Evolutionary conservation across 2,113 vertebrate genomes (phyloP).

Genomic region (Calypte anna): DNA sequence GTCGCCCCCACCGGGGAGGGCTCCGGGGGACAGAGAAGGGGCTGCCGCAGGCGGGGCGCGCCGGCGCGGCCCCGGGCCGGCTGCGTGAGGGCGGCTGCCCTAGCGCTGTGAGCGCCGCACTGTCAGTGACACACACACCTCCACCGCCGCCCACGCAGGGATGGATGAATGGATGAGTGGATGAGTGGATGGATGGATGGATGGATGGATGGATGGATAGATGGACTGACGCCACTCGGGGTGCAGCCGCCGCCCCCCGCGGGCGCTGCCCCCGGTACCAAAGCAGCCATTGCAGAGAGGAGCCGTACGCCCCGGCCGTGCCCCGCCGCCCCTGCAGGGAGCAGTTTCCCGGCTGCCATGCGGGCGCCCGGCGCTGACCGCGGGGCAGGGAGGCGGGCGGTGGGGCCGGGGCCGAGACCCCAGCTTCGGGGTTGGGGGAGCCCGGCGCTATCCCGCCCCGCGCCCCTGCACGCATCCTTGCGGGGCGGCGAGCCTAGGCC

Average conservation of each 20-base stretch:
- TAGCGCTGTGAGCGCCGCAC: neutral
- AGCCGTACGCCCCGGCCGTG: neutral
- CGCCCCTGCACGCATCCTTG: neutral
- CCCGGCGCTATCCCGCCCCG: neutral
- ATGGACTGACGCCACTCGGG: neutral
- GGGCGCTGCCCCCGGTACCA: neutral
- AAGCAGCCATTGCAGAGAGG: neutral
- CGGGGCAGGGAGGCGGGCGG: neutral
- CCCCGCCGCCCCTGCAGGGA: neutral
- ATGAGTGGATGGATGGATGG: neutral
- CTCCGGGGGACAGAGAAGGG: neutral
- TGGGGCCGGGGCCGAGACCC: neutral
- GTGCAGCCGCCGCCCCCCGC: neutral
- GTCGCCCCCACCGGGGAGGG: neutral
- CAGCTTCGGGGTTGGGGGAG: neutral
- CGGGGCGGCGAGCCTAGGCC: neutral
- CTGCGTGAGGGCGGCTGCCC: neutral
- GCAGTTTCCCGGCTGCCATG: neutral
- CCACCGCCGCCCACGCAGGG: neutral
- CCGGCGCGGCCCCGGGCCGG: neutral
- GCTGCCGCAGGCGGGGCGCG: neutral
- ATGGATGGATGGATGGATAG: too few relatives aligned
- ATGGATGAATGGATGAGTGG: neutral
- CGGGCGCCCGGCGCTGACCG: neutral
- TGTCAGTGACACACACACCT: slow-evolving; percentile 1